Evolutionary conservation across 2,888 invertebrate genomes (phyloP), one percentile per base, ranked within the genome.

Genomic region (Eledone cirrhosa): DNA sequence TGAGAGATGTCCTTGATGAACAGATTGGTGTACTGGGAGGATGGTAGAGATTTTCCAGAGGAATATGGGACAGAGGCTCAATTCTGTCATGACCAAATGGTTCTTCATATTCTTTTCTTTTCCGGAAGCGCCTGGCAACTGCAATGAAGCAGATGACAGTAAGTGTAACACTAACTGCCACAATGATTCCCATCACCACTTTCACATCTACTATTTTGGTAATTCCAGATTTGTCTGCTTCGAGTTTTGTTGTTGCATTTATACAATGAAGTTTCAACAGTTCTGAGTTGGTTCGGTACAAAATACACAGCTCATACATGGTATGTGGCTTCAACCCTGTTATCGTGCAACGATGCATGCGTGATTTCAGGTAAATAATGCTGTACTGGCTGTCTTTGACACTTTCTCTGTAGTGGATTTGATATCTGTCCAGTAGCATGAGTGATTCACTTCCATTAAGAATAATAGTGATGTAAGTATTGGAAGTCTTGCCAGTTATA

Each of bases 221-320:
- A 29, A 87, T 85, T 1, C 84, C 85, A 33, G 81, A 79, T 41
- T 83, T 82, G 11, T 72, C 74, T n/a, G 80, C 80, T 47, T 81
- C 80, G 48, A 79, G 74, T 67, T 80, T 81, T 8, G 88, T 88
- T 69, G 85, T 84, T 27, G 86, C 81, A 78, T 84, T 87, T 24
- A 82, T 78, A 78, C 88, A 88, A 78, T 88, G 84, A 19, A 88
- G 82, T 53, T 82, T 84, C 77, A 87, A 85, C 19, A 80, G 63
- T 47, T 84, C 83, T 13, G 81, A 81, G n/a, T 82, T 83, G 53
- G 86, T 84, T n/a, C 83, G 82, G 81, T 87, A 88, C 24, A 90
- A 89, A 33, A 92, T 87, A 83, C 92, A 92, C 82, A 92, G 88
- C 82, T 90, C 90, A 83, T 92, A 92, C 3, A 82, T 83, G 11